Evolutionary conservation across 2,113 vertebrate genomes (phyloP).

Genomic region (Pica pica): DNA sequence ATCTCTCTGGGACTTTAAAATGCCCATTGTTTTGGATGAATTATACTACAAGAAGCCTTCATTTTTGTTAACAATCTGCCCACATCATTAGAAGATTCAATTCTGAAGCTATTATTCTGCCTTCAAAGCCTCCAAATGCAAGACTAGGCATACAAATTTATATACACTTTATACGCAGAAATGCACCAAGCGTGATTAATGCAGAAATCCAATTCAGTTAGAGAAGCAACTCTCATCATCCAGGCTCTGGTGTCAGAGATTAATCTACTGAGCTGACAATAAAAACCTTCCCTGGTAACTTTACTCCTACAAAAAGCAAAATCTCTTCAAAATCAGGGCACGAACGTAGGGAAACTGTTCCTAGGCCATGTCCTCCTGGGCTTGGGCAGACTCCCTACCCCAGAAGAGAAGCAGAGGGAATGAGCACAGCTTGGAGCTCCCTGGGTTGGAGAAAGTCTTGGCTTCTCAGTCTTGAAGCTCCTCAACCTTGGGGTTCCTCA

Average conservation of each 20-base stretch:
- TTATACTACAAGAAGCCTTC: slow-evolving; percentile 58
- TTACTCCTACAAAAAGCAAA: not conserved
- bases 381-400: not conserved
- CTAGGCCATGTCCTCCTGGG: not conserved
- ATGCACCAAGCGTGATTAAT: slow-evolving; percentile 22
- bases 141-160: slow-evolving; percentile 53
- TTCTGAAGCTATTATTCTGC: slow-evolving; percentile 61
- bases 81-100: slow-evolving; percentile 62
- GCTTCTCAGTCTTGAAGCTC: not conserved
- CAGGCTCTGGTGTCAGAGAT: slow-evolving; percentile 22
- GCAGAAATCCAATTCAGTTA: slow-evolving; percentile 37
- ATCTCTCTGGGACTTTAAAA: slow-evolving; percentile 54
- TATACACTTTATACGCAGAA: slow-evolving; percentile 24
- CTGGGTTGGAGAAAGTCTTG: not conserved
- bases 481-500: not conserved
- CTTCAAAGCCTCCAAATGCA: slow-evolving; percentile 42
- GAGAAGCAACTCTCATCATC: slow-evolving; percentile 24
- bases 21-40: slow-evolving; percentile 60
- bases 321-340: not conserved
- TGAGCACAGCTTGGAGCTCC: not conserved
- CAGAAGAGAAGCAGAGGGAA: not conserved
- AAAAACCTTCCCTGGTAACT: slow-evolving; percentile 5
- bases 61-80: slow-evolving; percentile 63
- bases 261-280: slow-evolving; percentile 37
- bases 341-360: not conserved